phyloP scores from a whole-genome alignment of 2,888 invertebrate species.

The Drosophila paranaensis region DNA sequence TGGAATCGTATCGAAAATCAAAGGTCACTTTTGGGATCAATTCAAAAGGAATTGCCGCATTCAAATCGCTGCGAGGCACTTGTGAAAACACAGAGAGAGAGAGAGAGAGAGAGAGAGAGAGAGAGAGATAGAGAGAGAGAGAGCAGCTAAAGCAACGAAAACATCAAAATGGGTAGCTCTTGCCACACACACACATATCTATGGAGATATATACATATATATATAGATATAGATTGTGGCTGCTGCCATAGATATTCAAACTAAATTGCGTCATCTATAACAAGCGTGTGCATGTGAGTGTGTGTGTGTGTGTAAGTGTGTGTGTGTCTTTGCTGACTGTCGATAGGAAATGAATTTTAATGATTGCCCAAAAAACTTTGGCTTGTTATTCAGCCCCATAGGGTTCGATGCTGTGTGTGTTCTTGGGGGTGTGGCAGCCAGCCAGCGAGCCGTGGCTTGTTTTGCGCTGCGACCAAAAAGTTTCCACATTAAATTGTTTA shows the following conservation, averaged over 20 bases:
- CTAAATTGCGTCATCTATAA: slow-evolving; percentile 78
- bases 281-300: slow-evolving; percentile 31
- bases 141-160: slow-evolving; percentile 1
- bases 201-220: slow-evolving; percentile 6
- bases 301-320: slow-evolving; percentile 16
- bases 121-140: neutral
- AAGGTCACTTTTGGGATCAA: slow-evolving; percentile 80
- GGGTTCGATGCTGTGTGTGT: slow-evolving; percentile 7
- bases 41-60: slow-evolving; percentile 80
- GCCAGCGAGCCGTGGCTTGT: slow-evolving; percentile 43
- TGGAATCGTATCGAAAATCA: slow-evolving; percentile 78
- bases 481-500: slow-evolving; percentile 77
- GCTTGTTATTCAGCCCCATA: slow-evolving; percentile 44
- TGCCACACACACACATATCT: slow-evolving; percentile 26
- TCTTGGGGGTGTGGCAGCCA: slow-evolving; percentile 8
- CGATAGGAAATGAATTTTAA: slow-evolving; percentile 79
- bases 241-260: slow-evolving; percentile 71
- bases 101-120: neutral
- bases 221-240: slow-evolving; percentile 27
- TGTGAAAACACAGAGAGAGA: slow-evolving; percentile 47
- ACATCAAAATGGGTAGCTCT: slow-evolving; percentile 9
- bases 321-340: slow-evolving; percentile 62
- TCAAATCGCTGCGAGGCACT: slow-evolving; percentile 77
- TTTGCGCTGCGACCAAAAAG: slow-evolving; percentile 52
- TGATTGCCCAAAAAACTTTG: slow-evolving; percentile 69